Evolutionary conservation across 2,797 vertebrate species (phyloP).

Genomic region (Sebastes diploproa): DNA sequence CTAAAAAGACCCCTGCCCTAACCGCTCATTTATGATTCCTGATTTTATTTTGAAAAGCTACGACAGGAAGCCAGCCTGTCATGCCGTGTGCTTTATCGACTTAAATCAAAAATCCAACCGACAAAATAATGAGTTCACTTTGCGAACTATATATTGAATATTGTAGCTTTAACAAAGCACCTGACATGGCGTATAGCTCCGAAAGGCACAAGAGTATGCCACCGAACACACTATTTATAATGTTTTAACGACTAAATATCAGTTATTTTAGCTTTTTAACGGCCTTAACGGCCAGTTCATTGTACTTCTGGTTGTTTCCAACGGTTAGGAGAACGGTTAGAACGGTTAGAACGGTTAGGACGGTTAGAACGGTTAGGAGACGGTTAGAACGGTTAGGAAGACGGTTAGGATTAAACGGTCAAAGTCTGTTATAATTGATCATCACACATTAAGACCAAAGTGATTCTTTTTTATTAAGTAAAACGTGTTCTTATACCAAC

Average conservation of each 20-base stretch:
- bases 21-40: no score
- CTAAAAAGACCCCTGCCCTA: no score
- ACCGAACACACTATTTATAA: not conserved
- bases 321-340: no score
- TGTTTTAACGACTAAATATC: not conserved
- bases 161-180: not conserved
- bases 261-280: not conserved
- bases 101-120: not conserved
- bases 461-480: conserved; percentile 24
- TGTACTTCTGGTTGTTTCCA: no score
- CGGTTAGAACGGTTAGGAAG: no score
- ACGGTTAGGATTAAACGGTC: no score
- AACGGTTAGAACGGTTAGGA: no score
- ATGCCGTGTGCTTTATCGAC: rapidly evolving
- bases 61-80: not conserved
- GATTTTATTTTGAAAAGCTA: conserved; percentile 44
- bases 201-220: rapidly evolving
- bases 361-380: no score
- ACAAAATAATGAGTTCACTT: not conserved
- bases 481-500: conserved; percentile 28
- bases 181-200: not conserved
- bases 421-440: not conserved
- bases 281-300: not conserved
- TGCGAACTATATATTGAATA: not conserved
- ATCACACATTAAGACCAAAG: conserved; percentile 7